Base-by-base conservation (phyloP, 2,888 invertebrate species). In the Lasioglossum villosulum region DNA sequence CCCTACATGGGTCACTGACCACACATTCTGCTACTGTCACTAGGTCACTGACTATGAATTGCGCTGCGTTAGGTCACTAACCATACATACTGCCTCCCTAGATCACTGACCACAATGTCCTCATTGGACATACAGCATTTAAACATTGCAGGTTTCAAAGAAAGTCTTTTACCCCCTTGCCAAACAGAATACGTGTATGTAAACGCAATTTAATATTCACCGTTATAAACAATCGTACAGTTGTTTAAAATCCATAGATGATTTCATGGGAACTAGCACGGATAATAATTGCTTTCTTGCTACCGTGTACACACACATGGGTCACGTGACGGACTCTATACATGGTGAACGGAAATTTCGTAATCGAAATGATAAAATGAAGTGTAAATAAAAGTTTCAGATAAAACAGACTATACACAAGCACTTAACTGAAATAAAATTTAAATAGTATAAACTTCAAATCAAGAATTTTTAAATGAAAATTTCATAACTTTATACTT, bases 281-380 rank as follows among this genome's bases (percentile, higher is more conserved):
- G 63, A 63, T 63, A 14, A 2, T 16, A 16, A 30, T 70, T 66
- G 23, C 72, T 73, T 68, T 72, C 42, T 34, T 48, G 30, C 19
- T 23, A 34, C 19, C 45, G 42, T 63, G 75, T 81, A 76, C 71
- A 79, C 83, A 70, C 83, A 82, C 81, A 82, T 90, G 83, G 87
- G 82, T 86, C 88, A 73, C 80, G 78, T 83, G 68, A 71, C 75
- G 30, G 72, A 59, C 76, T 86, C 77, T 74, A 80, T 84, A 84
- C 79, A 74, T 56, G 68, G 71, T 66, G 66, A 89, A 79, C 71
- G 63, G 77, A 82, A 74, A 56, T 78, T 76, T 79, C 76, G 79
- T 78, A 66, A 30, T 66, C 30, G 27, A 59, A 66, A 19, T 63
- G 14, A 63, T 30, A 30, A 30, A 63, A 63, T 30, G 16, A 12